Evolutionary conservation across 2,113 vertebrate genomes (phyloP).

Genomic region (Ploceus nigricollis): DNA sequence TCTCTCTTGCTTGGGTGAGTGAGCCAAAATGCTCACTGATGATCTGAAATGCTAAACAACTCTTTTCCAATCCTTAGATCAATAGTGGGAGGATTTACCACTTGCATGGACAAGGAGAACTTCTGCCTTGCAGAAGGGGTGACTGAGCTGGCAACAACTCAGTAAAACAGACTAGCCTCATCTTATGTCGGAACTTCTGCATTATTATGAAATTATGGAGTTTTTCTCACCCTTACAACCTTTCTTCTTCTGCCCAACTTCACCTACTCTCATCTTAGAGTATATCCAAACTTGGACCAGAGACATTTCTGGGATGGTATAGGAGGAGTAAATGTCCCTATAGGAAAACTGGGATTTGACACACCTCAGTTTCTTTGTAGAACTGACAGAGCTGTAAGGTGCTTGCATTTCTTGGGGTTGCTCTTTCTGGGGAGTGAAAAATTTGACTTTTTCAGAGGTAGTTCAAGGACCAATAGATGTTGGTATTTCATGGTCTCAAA

Average conservation of each 20-base stretch:
- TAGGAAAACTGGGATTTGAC: not conserved
- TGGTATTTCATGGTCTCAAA: not conserved
- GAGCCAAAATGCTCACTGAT: not conserved
- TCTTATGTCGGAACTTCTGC: not conserved
- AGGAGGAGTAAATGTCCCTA: not conserved
- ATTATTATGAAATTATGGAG: not conserved
- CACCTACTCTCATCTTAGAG: not conserved
- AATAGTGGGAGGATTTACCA: not conserved
- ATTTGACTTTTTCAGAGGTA: not conserved
- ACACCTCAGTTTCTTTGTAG: not conserved
- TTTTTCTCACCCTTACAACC: not conserved
- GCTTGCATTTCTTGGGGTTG: not conserved
- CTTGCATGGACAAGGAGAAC: not conserved
- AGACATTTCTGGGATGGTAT: not conserved
- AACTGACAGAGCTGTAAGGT: not conserved
- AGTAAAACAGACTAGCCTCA: not conserved
- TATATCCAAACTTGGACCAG: not conserved
- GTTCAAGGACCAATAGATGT: not conserved
- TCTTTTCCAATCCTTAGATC: not conserved
- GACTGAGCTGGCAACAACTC: not conserved
- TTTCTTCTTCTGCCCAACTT: not conserved
- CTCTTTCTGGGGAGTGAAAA: not conserved
- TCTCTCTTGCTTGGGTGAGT: not conserved
- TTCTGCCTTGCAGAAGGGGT: not conserved
- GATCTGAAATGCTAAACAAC: not conserved